Evolutionary conservation across 2,113 vertebrate genomes (phyloP), one percentile per base, ranked within the genome.

Genomic region (Synchiropus splendidus): DNA sequence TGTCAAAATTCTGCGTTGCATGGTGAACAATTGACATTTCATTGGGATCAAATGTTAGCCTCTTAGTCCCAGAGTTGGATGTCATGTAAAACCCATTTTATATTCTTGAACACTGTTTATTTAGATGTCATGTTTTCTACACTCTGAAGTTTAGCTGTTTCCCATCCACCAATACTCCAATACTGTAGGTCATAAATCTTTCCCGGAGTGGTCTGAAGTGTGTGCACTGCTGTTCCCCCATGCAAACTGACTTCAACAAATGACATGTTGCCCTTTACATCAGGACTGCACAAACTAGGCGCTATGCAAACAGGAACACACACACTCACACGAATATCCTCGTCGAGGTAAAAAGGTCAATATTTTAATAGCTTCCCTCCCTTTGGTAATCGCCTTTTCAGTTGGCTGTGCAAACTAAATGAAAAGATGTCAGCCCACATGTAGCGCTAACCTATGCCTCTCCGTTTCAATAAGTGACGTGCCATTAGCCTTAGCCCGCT

Each of bases 301-400:
- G 49, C 56, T 61, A 51, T 42, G 9, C 45, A 15, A 40, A 33
- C n/a, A n/a, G n/a, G n/a, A n/a, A n/a, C n/a, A n/a, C n/a, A n/a
- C n/a, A n/a, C 33, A 32, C 57, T 45, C 47, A 38, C 45, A 18
- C 41, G 18, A 47, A 39, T 21, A 21, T 55, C 42, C 50, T 45
- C 49, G 54, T 64, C 61, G 54, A 65, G 54, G 21, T 27, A 36
- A 58, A 78, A 82, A 83, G 80, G 80, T 83, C 78, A 78, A 54
- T 48, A 6, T 72, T 81, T 78, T 76, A 83, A 81, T 79, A 48
- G 74, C 67, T 73, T 66, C 39, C 46, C 72, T 70, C 60, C 50
- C 72, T 16, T 47, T 45, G 38, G 74, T 81, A 74, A 81, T 79
- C 68, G 58, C 60, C 62, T 81, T 75, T 79, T 74, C 72, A 66